Evolutionary conservation across 1,140 invertebrate genomes (phyloP), one percentile per base, ranked within the genome.

Genomic region (Zaprionus vittiger): DNA sequence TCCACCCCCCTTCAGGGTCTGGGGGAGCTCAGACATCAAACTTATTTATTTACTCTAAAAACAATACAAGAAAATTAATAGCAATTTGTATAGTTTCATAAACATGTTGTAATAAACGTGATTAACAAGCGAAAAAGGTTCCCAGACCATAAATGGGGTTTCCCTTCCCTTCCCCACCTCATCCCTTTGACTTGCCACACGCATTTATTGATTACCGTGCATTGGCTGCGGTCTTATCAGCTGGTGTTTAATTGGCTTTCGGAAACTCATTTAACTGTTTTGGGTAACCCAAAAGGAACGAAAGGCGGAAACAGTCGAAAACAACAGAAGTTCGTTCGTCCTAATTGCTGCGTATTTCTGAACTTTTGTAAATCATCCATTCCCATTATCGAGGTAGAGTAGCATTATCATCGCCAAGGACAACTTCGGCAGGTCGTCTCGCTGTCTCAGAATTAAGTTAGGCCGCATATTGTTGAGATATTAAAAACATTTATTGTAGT

Each of bases 31-130:
- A 81, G 83, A 89, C 85, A 84, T 90, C 85, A 90, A 80, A 81
- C 81, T 89, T 89, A 89, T 89, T 89, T 89, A 89, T 89, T 89
- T 90, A 90, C 85, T 90, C 86, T 90, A 90, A 90, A 90, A 90
- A 90, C 85, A 82, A 90, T 90, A 90, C 85, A 79, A 81, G 85
- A 85, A 85, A 90, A 90, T 90, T 90, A 90, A 90, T 90, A 80
- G 85, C 85, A 90, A 90, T 90, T 90, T 90, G 85, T 69, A 82
- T 81, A 83, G 74, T 73, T 90, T 85, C 79, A 90, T 90, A 90
- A 89, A 89, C 79, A 90, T 90, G 81, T 85, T 80, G 76, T 72
- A 85, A 82, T 75, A 73, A 82, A 84, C 67, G 74, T 81, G 71
- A 72, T 81, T 84, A 81, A 76, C 81, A 80, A 74, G 79, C 65